These are phyloP conservation scores for Bubo blakistoni DNA, from an alignment of 2,113 vertebrate species.

Conservation along the genomic window DNA sequence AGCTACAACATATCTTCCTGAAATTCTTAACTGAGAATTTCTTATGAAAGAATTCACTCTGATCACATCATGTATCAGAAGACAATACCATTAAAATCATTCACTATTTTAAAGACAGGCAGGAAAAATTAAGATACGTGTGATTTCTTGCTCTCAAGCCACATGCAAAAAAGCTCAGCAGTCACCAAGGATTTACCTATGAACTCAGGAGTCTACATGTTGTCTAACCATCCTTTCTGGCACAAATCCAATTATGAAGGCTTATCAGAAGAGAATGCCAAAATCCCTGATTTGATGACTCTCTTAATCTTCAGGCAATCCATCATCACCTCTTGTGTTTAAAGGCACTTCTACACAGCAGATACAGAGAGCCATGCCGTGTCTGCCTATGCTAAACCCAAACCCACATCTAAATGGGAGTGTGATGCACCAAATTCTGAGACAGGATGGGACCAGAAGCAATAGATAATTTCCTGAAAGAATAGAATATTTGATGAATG, in stretches of 20 bases:
- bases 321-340: background rate
- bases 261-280: background rate
- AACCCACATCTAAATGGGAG: background rate
- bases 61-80: background rate
- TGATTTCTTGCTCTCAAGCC: background rate
- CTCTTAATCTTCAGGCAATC: background rate
- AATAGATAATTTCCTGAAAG: background rate
- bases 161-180: background rate
- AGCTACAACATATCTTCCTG: background rate
- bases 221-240: background rate
- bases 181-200: background rate
- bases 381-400: background rate
- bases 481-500: background rate
- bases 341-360: background rate
- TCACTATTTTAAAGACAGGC: background rate
- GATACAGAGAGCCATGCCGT: background rate
- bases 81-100: background rate
- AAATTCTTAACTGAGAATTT: background rate
- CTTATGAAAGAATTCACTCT: background rate
- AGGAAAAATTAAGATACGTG: background rate
- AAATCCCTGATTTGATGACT: background rate
- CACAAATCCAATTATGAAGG: background rate
- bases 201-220: background rate
- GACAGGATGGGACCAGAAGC: background rate
- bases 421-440: background rate